Base-by-base conservation (phyloP, 1,140 invertebrate species). In the Bradynema listronoti region DNA sequence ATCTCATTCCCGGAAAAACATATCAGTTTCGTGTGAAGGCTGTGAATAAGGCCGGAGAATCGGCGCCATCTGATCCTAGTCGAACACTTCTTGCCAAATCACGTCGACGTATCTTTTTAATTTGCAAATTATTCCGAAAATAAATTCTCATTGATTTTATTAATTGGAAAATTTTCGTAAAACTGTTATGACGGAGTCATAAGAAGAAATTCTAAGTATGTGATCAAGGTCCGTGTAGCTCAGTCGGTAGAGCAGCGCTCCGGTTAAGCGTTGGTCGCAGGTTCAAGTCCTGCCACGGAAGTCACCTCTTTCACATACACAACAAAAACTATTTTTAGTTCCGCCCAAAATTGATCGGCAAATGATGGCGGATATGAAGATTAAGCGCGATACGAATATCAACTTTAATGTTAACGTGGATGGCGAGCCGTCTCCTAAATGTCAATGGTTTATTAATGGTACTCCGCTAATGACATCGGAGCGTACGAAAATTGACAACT, bases 81-180 rank as follows among this genome's bases (percentile, higher is more conserved):
- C 87, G 88, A 64, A 90, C 88, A 77, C 88, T 94, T 80, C 80
- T 90, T 25, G 91, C 90, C 83, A 94, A 93, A 78, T 88, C 93
- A 68, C 88, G 84, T 78, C 88, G 82, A 6, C 43, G 89, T 92
- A 84, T 87, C 87, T 55, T 33, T 19, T 33, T 43, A 30, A n/a
- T n/a, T n/a, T n/a, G n/a, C 11, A 27, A 66, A 22, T 34, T 86
- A 61, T 34, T 41, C 39, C 25, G 25, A 42, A 43, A 9, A 53
- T 34, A 2, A 63, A 59, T 30, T 58, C 2, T 57, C 27, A 51
- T 27, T 27, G 3, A 43, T 27, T 7, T n/a, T n/a, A n/a, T n/a
- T n/a, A n/a, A n/a, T n/a, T n/a, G n/a, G n/a, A n/a, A n/a, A n/a
- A n/a, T n/a, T n/a, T n/a, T n/a, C n/a, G n/a, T 24, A 11, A 24